Percentiles rank a stretch among this genome's conserved stretches.
Conservation (phyloP, 2,888 invertebrate species). For the Colostygia pectinataria region DNA sequence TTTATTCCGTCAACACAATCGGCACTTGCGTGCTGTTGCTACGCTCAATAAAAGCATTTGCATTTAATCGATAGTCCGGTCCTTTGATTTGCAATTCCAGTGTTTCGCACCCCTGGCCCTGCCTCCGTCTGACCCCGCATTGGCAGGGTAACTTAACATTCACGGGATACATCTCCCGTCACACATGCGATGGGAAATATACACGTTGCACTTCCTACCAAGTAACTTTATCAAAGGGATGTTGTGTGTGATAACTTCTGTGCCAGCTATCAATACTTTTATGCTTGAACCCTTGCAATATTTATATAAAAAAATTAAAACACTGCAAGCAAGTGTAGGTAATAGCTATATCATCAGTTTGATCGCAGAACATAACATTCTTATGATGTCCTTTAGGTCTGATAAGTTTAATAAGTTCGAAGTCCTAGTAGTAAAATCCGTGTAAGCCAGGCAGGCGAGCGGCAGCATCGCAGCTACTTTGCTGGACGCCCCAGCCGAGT, state of each 20-base stretch:
- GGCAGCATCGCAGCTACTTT: constrained; percentile 6
- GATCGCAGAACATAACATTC: background rate
- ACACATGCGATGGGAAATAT: constrained; percentile 53
- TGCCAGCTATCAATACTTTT: too few relatives aligned
- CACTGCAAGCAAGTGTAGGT: too few relatives aligned
- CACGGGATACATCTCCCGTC: constrained; percentile 57
- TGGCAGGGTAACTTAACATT: constrained; percentile 56
- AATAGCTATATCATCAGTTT: background rate
- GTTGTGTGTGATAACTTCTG: too few relatives aligned
- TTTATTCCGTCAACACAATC: background rate
- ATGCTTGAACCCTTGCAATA: too few relatives aligned
- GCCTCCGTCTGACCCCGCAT: constrained; percentile 35
- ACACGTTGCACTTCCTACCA: constrained; percentile 27
- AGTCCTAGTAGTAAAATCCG: constrained; percentile 21
- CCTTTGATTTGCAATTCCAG: constrained; percentile 29
- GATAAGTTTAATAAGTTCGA: constrained; percentile 29
- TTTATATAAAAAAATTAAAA: too few relatives aligned
- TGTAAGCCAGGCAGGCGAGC: constrained; percentile 12
- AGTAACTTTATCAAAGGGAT: too few relatives aligned
- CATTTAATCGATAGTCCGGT: constrained; percentile 22
- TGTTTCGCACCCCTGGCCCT: constrained; percentile 23
- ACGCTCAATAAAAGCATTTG: constrained; percentile 9
- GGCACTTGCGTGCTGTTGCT: background rate
- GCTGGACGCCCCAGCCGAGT: constrained; percentile 11
- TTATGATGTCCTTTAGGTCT: constrained; percentile 11